Percentiles rank a stretch among this genome's conserved stretches.
Evolutionary conservation across 64 coral and sea anemone genomes (phyloP).

Genomic region (Montipora efflorescens): DNA sequence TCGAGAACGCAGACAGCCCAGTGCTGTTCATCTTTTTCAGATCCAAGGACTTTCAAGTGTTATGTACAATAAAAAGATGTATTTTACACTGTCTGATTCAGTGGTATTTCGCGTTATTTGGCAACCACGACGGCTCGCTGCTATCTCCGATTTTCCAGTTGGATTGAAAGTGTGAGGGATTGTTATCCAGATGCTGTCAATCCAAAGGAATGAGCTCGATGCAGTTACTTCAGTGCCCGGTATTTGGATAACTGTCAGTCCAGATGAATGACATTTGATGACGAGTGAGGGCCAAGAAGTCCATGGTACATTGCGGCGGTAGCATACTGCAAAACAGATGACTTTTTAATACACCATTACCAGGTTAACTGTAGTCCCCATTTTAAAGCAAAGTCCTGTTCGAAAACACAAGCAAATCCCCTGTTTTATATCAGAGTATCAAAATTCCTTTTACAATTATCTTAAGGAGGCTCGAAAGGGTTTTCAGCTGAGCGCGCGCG

Average conservation of each 20-base stretch:
- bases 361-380: too few species aligned
- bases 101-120: not conserved
- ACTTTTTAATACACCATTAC: not conserved
- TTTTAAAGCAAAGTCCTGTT: too few species aligned
- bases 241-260: not conserved
- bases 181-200: not conserved
- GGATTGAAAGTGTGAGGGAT: not conserved
- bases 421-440: too few species aligned
- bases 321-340: not conserved
- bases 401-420: too few species aligned
- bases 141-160: not conserved
- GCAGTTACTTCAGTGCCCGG: not conserved
- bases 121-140: not conserved
- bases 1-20: not conserved
- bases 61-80: constrained; percentile 10
- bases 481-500: too few species aligned
- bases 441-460: too few species aligned
- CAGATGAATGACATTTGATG: constrained; percentile 50
- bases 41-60: constrained; percentile 9
- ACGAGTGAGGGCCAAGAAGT: constrained; percentile 21
- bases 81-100: not conserved
- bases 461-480: too few species aligned
- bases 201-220: constrained; percentile 8
- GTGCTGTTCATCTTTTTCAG: not conserved
- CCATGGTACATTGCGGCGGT: constrained; percentile 1